Evolutionary conservation across 2,797 vertebrate genomes (phyloP).

Genomic region (Sebastes iracundus): DNA sequence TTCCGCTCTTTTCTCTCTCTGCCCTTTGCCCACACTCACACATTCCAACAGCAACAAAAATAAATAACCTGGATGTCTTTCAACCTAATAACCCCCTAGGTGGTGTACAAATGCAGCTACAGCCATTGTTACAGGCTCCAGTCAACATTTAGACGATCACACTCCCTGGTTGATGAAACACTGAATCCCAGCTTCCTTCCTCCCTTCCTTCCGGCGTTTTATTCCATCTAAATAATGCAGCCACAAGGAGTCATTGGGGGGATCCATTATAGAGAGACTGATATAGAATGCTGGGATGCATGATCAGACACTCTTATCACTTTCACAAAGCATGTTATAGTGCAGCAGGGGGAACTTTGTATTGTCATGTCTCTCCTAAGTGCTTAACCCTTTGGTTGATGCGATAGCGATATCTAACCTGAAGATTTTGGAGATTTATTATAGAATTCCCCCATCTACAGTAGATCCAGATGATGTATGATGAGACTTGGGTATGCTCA

Average conservation of each 20-base stretch:
- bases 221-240: slow-evolving; percentile 83
- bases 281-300: slow-evolving; percentile 75
- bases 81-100: slow-evolving; percentile 42
- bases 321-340: slow-evolving; percentile 75
- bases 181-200: slow-evolving; percentile 63
- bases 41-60: slow-evolving; percentile 13
- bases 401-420: slow-evolving; percentile 52
- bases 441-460: slow-evolving; percentile 47
- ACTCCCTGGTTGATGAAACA: slow-evolving; percentile 61
- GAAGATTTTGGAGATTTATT: slow-evolving; percentile 55
- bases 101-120: slow-evolving; percentile 38
- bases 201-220: slow-evolving; percentile 73
- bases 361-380: slow-evolving; percentile 76
- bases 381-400: slow-evolving; percentile 77
- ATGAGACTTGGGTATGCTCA: slow-evolving; percentile 43
- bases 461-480: slow-evolving; percentile 68
- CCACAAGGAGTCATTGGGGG: slow-evolving; percentile 73
- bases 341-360: slow-evolving; percentile 73
- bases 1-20: not conserved
- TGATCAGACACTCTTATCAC: slow-evolving; percentile 77
- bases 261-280: slow-evolving; percentile 75
- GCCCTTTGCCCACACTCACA: not conserved
- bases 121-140: slow-evolving; percentile 51
- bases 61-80: slow-evolving; percentile 40
- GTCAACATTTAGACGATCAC: slow-evolving; percentile 65